Conservation (phyloP, 1,140 invertebrate genomes). For the Cyclina sinensis region DNA sequence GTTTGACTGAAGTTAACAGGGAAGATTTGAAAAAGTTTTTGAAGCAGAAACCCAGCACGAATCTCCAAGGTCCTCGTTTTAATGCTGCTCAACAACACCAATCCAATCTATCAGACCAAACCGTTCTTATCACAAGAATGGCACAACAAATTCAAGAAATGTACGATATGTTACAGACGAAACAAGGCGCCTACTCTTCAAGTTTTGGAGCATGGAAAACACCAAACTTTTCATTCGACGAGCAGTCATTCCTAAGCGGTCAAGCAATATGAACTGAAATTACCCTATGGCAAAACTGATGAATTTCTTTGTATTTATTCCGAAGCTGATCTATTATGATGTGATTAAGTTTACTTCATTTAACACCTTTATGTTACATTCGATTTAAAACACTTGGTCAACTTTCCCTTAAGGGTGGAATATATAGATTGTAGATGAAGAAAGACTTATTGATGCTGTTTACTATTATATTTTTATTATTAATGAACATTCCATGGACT, state of each 20-base stretch:
- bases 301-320: no score
- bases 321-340: no score
- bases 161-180: background rate
- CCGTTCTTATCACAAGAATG: background rate
- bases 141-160: constrained; percentile 22
- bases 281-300: no score
- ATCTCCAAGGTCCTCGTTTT: background rate
- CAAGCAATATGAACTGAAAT: no score
- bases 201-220: constrained; percentile 1
- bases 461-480: no score
- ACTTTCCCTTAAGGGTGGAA: no score
- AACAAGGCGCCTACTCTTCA: background rate
- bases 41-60: background rate
- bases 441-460: no score
- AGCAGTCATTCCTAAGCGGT: background rate
- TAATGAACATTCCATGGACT: no score
- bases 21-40: constrained; percentile 16
- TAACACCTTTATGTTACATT: no score
- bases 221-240: background rate
- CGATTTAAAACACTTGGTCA: no score
- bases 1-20: background rate
- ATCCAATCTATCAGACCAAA: background rate
- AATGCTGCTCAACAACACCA: background rate
- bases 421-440: no score
- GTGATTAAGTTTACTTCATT: no score